Base-by-base conservation (phyloP, 2,797 vertebrate genomes). In the Antennarius maculatus region DNA sequence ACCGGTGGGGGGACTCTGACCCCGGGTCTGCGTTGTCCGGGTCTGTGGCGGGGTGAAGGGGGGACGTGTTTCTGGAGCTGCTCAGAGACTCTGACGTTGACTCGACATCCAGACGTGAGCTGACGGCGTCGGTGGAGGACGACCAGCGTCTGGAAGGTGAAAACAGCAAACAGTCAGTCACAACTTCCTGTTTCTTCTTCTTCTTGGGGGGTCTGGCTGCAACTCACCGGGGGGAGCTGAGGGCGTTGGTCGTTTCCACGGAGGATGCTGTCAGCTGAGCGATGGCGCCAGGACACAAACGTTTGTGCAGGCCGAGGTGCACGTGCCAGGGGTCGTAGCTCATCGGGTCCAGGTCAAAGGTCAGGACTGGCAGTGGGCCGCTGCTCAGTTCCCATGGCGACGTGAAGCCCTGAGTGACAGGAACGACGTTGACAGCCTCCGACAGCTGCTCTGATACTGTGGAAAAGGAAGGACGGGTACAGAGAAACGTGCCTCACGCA, bases 221-320 rank as follows among this genome's bases (percentile, higher is more conserved):
- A 3, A 43, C 42, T 48, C 9, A 77, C 74, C 65, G 54, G 31
- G 76, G 74, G 45, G 37, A 71, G 10, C 28, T 10, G 14, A 45
- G 29, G 65, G 1, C 17, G 41, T 47, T 61, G 4, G 46, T 46
- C 16, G 51, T 69, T 34, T 56, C 64, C 0, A 18, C 34, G 69
- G 51, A 55, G 1, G 46, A 16, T 6, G 37, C 23, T 3, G 17
- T 12, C 7, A 39, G 46, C 12, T 16, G 60, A 6, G 17, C 5
- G 0, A 7, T 6, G 0, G 18, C 1, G 0, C 28, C 9, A 56
- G 52, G 29, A 46, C 80, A 85, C 2, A 49, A 65, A 54, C 86
- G 86, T 0, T 85, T 87, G 69, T 95, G 91, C 11, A 92, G 84
- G 61, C 86, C 92, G 67, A 95, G 87, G 75, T 95, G 94, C 28